These are phyloP conservation scores for Cydia strobilella DNA, from an alignment of 1,140 invertebrate genomes.

Conservation along the genomic window DNA sequence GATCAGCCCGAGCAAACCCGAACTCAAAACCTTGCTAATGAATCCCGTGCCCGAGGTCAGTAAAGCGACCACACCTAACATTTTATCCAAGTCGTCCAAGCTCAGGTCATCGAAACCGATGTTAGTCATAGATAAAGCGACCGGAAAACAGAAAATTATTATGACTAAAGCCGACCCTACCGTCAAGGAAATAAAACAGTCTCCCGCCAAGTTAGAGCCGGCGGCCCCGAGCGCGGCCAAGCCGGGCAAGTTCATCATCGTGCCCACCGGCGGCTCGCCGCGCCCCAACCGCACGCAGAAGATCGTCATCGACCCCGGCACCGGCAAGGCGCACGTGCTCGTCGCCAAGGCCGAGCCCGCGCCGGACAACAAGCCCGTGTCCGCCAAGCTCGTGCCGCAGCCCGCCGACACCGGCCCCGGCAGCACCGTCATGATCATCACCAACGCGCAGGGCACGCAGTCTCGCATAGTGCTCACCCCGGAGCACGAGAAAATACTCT, in stretches of 20 bases:
- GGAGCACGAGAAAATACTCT: slow-evolving; percentile 81
- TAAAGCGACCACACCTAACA: slow-evolving; percentile 75
- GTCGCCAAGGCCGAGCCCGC: slow-evolving; percentile 54
- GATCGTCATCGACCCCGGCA: slow-evolving; percentile 75
- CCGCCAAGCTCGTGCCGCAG: slow-evolving; percentile 72
- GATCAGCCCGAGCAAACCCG: slow-evolving; percentile 54
- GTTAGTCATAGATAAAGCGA: slow-evolving; percentile 73
- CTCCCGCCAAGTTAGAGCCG: slow-evolving; percentile 50
- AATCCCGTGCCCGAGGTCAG: slow-evolving; percentile 57
- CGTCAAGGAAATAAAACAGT: slow-evolving; percentile 64
- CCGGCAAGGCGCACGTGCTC: slow-evolving; percentile 71
- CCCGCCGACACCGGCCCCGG: slow-evolving; percentile 56
- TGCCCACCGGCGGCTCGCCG: slow-evolving; percentile 77
- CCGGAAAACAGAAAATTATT: slow-evolving; percentile 75
- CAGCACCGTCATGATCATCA: slow-evolving; percentile 82
- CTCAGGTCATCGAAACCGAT: slow-evolving; percentile 69
- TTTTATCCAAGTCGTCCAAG: slow-evolving; percentile 77
- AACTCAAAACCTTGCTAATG: slow-evolving; percentile 67
- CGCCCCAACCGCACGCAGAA: slow-evolving; percentile 65
- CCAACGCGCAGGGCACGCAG: slow-evolving; percentile 81
- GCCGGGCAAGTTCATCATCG: slow-evolving; percentile 82
- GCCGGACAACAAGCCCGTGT: slow-evolving; percentile 73
- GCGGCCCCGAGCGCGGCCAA: slow-evolving; percentile 67
- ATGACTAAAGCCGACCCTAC: slow-evolving; percentile 63
- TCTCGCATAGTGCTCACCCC: slow-evolving; percentile 80